These are phyloP conservation scores for Tragelaphus strepsiceros DNA, from an alignment of 2,113 vertebrate genomes.

Conservation along the genomic window DNA sequence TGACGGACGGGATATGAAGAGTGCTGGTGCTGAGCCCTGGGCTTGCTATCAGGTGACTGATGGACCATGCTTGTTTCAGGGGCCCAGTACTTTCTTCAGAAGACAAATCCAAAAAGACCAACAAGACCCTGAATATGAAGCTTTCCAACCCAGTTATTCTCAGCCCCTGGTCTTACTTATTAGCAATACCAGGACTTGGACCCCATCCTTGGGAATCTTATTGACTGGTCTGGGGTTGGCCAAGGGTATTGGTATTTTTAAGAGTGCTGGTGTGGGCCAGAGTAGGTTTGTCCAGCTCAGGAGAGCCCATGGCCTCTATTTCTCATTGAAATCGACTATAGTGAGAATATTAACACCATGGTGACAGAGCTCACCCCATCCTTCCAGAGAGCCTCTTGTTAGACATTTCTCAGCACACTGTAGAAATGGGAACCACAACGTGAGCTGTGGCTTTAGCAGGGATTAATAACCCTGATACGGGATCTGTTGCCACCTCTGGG, in stretches of 20 bases:
- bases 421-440: not conserved
- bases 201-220: not conserved
- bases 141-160: not conserved
- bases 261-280: not conserved
- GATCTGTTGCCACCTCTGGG: not conserved
- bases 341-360: not conserved
- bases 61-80: not conserved
- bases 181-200: not conserved
- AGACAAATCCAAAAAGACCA: not conserved
- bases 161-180: not conserved
- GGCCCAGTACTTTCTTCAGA: not conserved
- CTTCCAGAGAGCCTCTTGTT: not conserved
- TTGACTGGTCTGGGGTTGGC: not conserved
- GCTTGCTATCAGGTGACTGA: not conserved
- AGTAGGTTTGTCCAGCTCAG: too few relatives aligned
- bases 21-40: not conserved
- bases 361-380: not conserved
- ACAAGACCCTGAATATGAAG: not conserved
- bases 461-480: not conserved
- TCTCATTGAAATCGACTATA: not conserved
- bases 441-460: not conserved
- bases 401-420: not conserved
- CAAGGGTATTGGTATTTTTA: not conserved
- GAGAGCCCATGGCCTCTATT: rapidly evolving
- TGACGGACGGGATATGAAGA: not conserved